These are phyloP conservation scores for Turnix velox DNA, from an alignment of 2,113 vertebrate genomes.

Conservation along the genomic window DNA sequence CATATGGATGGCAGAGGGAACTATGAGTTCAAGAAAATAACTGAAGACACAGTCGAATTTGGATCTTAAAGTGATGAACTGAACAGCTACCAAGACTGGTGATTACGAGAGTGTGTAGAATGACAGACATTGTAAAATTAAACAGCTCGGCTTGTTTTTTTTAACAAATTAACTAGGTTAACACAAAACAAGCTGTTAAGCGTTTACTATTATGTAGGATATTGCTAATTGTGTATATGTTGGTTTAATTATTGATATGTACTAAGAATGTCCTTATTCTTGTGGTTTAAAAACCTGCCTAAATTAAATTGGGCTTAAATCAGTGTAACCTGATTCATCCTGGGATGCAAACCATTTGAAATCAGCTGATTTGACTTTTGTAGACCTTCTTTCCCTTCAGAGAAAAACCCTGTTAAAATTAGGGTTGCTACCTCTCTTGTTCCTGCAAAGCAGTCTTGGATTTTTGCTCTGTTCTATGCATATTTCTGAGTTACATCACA, in stretches of 20 bases:
- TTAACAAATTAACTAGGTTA: conserved; percentile 62
- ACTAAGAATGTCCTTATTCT: conserved; percentile 83
- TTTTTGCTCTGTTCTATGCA: conserved; percentile 48
- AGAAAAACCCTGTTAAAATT: conserved; percentile 75
- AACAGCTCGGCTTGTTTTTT: conserved; percentile 61
- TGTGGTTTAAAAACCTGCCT: conserved; percentile 82
- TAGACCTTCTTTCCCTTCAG: conserved; percentile 69
- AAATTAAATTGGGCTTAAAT: conserved; percentile 83
- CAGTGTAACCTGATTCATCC: conserved; percentile 76
- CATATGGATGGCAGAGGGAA: conserved; percentile 97
- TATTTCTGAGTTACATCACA: neutral
- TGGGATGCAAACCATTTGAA: conserved; percentile 79
- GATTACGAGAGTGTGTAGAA: conserved; percentile 36
- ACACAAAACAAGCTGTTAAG: conserved; percentile 65
- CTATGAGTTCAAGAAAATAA: conserved; percentile 97
- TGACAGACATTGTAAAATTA: conserved; percentile 55
- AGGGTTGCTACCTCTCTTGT: conserved; percentile 66
- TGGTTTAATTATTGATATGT: conserved; percentile 85
- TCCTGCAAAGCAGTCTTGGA: conserved; percentile 53
- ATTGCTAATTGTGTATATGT: conserved; percentile 84
- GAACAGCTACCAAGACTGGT: conserved; percentile 38
- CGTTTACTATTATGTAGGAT: conserved; percentile 75
- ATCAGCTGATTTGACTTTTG: conserved; percentile 77
- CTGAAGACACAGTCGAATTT: conserved; percentile 92
- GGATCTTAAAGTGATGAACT: conserved; percentile 80